Conservation (phyloP, 2,113 vertebrate species). For the Myiagra hebetior region DNA sequence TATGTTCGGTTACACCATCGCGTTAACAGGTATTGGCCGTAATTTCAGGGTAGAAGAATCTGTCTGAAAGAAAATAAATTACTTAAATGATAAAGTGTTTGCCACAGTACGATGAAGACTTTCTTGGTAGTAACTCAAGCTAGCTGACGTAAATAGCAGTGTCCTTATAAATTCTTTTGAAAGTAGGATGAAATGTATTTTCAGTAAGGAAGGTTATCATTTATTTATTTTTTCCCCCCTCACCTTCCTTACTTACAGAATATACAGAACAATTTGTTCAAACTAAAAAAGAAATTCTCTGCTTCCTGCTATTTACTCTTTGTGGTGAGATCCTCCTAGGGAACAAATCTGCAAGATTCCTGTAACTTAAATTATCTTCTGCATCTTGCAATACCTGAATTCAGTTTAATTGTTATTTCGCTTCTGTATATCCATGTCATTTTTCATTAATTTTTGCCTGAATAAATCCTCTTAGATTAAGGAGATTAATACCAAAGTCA, state of each 20-base stretch:
- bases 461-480: neutral
- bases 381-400: neutral
- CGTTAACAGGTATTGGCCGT: neutral
- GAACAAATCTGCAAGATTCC: neutral
- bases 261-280: neutral
- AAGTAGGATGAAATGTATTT: neutral
- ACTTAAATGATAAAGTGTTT: neutral
- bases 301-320: neutral
- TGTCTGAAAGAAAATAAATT: neutral
- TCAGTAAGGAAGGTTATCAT: neutral
- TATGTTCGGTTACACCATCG: neutral
- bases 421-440: neutral
- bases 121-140: neutral
- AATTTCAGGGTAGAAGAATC: neutral
- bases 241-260: neutral
- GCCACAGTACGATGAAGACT: neutral
- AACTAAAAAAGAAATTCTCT: neutral
- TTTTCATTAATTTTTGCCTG: neutral
- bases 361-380: neutral
- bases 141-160: neutral
- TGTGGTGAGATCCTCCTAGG: neutral
- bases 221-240: accelerated
- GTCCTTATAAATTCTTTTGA: neutral
- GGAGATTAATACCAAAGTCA: neutral
- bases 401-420: neutral